These are phyloP conservation scores for Microtus pennsylvanicus DNA, from an alignment of 2,113 vertebrate genomes.

Conservation along the genomic window DNA sequence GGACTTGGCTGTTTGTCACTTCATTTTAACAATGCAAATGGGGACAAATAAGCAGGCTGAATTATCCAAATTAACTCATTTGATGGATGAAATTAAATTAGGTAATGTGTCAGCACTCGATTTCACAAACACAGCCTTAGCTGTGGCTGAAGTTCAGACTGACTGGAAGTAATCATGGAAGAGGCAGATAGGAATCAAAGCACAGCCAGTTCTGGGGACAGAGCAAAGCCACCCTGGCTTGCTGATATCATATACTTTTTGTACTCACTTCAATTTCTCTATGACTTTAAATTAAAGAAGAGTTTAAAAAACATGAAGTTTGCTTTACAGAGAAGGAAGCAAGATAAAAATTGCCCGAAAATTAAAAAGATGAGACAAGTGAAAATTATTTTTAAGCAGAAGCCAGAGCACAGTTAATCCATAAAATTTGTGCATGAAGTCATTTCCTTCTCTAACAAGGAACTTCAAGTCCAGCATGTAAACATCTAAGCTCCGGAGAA, in stretches of 20 bases:
- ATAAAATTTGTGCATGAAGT: not conserved
- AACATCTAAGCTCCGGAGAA: not conserved
- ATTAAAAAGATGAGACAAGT: not conserved
- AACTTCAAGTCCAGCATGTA: not conserved
- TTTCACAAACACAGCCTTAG: not conserved
- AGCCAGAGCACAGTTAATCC: not conserved
- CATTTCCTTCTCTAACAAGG: not conserved
- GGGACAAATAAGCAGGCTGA: not conserved
- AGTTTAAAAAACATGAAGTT: not conserved
- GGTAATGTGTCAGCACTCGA: not conserved
- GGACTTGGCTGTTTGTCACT: not conserved
- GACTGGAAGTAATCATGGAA: not conserved
- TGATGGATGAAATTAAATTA: constrained; percentile 52
- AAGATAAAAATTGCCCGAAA: constrained; percentile 5
- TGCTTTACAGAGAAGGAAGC: not conserved
- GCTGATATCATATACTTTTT: not conserved
- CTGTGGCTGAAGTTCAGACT: not conserved
- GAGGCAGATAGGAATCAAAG: not conserved
- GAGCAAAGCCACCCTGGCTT: not conserved
- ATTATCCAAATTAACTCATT: constrained; percentile 39
- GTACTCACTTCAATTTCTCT: not conserved
- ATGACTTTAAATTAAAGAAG: not conserved
- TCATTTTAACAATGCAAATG: constrained; percentile 17
- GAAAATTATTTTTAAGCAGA: not conserved
- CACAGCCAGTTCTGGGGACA: not conserved